phyloP scores from a whole-genome alignment of 2,797 vertebrate species.

The Galagoides demidoff region DNA sequence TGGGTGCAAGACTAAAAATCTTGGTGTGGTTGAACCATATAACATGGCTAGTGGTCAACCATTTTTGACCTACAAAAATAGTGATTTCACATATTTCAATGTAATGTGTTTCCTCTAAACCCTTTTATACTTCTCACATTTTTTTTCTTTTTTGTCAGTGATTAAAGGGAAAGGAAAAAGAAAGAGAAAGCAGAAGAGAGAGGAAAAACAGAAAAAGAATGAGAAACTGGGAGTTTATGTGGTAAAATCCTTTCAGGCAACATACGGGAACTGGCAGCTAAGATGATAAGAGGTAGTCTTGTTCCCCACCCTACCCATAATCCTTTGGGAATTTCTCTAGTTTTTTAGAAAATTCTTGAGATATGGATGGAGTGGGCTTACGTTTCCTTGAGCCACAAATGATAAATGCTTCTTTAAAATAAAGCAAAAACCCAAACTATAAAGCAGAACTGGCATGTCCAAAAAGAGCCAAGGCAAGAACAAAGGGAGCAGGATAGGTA shows the following conservation, averaged over 20 bases:
- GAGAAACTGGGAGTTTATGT: neutral
- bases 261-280: neutral
- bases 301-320: neutral
- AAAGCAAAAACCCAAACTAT: neutral
- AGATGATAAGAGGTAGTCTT: neutral
- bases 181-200: neutral
- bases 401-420: constrained; percentile 21
- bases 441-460: neutral
- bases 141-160: neutral
- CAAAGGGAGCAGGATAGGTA: neutral
- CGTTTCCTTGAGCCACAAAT: neutral
- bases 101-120: neutral
- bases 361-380: neutral
- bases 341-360: neutral
- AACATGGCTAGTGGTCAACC: neutral
- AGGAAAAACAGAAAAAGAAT: neutral
- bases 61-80: constrained; percentile 28
- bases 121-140: neutral
- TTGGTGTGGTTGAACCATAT: neutral
- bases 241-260: neutral
- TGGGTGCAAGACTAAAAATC: constrained; percentile 2
- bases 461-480: neutral
- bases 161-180: neutral
- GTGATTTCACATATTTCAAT: neutral
- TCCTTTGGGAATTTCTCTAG: neutral